These are phyloP conservation scores for Noctua comes DNA, from an alignment of 2,888 invertebrate species.

Conservation along the genomic window DNA sequence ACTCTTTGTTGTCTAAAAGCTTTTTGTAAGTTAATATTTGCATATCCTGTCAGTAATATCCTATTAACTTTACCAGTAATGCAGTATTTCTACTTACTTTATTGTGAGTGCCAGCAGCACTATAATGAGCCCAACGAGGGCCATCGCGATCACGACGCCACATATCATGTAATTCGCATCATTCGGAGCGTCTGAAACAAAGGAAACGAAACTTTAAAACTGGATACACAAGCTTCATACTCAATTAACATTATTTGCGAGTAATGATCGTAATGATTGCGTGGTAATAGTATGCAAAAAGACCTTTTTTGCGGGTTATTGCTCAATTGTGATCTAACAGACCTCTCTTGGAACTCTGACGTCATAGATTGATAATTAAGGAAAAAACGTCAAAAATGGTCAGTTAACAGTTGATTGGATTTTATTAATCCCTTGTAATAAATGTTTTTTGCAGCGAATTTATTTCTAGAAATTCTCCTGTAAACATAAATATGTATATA, in stretches of 20 bases:
- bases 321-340: slow-evolving; percentile 44
- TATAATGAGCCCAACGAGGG: slow-evolving; percentile 94
- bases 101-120: slow-evolving; percentile 95
- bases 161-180: slow-evolving; percentile 96
- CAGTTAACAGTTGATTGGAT: not conserved
- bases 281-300: slow-evolving; percentile 54
- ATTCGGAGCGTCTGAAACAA: slow-evolving; percentile 95
- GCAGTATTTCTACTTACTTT: slow-evolving; percentile 90
- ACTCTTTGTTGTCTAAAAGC: slow-evolving; percentile 16
- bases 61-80: not conserved
- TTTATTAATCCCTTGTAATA: not conserved
- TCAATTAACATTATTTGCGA: slow-evolving; percentile 4
- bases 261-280: slow-evolving; percentile 45
- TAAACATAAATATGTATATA: not conserved
- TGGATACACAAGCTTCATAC: not conserved
- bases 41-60: slow-evolving; percentile 2
- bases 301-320: slow-evolving; percentile 43
- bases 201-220: slow-evolving; percentile 68
- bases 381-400: slow-evolving; percentile 2
- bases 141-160: slow-evolving; percentile 95
- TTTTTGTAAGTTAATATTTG: slow-evolving; percentile 11
- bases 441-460: not conserved
- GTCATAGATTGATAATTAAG: slow-evolving; percentile 26
- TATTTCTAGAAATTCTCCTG: not conserved
- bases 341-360: slow-evolving; percentile 34